Percentiles rank a stretch among this genome's conserved stretches.
phyloP scores from a whole-genome alignment of 2,888 invertebrate genomes.

The Melieria crassipennis region DNA sequence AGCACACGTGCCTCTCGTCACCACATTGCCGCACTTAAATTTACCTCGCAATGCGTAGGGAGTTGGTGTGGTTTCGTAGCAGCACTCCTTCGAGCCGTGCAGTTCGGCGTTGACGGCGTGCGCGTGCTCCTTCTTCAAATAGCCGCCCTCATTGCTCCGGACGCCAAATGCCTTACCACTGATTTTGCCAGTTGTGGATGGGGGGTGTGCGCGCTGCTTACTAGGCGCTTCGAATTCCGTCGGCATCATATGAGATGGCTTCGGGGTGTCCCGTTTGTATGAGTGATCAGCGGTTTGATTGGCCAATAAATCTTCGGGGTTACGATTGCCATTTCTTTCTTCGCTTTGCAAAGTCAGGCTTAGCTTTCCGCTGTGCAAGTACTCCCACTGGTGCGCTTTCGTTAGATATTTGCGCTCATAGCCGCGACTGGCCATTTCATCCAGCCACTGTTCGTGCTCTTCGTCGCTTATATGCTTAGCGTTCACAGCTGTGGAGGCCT shows the following conservation, averaged over 20 bases:
- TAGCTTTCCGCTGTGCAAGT: constrained; percentile 42
- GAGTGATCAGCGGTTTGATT: constrained; percentile 14
- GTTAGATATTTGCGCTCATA: constrained; percentile 50
- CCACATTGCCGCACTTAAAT: constrained; percentile 37
- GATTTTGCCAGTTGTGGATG: background rate
- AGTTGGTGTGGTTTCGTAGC: constrained; percentile 22
- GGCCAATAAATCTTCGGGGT: constrained; percentile 1
- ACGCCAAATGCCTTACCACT: constrained; percentile 27
- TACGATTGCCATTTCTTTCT: background rate
- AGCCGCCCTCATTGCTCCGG: background rate
- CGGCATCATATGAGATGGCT: too few relatives aligned
- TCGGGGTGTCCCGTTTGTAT: constrained; percentile 34
- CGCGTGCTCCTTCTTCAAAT: constrained; percentile 21
- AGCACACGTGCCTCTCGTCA: background rate
- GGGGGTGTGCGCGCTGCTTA: too few relatives aligned
- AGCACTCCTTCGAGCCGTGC: background rate
- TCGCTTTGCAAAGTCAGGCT: constrained; percentile 34
- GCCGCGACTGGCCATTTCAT: constrained; percentile 50
- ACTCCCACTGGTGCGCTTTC: constrained; percentile 47
- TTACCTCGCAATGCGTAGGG: constrained; percentile 55
- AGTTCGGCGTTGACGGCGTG: constrained; percentile 41
- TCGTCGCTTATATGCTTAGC: constrained; percentile 19
- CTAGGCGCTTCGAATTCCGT: too few relatives aligned
- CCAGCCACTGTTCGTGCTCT: constrained; percentile 46
- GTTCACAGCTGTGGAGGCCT: background rate